Base-by-base conservation (phyloP, 2,888 invertebrate species). In the Linnaemya tessellans region DNA sequence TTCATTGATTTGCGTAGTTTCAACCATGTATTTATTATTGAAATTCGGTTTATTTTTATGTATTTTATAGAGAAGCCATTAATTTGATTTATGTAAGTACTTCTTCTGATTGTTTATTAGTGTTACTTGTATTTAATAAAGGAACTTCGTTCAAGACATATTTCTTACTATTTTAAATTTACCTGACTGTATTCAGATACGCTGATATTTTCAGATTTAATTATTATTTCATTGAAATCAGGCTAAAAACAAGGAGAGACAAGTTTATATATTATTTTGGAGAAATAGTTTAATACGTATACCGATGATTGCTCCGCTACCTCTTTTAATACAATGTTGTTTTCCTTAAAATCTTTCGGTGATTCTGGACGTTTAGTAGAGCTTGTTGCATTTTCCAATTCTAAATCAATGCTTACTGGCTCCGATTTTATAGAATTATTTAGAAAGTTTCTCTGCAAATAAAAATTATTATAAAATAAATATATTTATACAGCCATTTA, bases 131-230 rank as follows among this genome's bases (percentile, higher is more conserved):
- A 30, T 30, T 30, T 30, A 30, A 30, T 30, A 30, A 5, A 30
- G 30, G 30, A 2, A 30, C 30, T 30, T 30, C 30, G 30, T 30
- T 30, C 30, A 30, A 30, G 5, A 30, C 30, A 30, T 5, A 30
- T 30, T 30, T 30, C 5, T 30, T 30, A 5, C 2, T 2, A 30
- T 30, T 30, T 2, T 30, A 5, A 30, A 35, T 46, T 60, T 83
- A 80, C 84, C 80, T 30, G 25, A 49, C 65, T 35, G n/a, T 8
- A 20, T 10, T 56, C 41, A 30, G 64, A 5, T 18, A 25, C 0
- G 1, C 0, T 7, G 9, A 35, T 2, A 20, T 38, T 13, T 70
- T 84, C 80, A 1, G 58, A 62, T 75, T 84, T 80, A 35, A 80
- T 84, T 18, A 22, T 46, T 18, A 73, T 22, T 54, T 84, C 80